Evolutionary conservation across 2,113 vertebrate genomes (phyloP).

Genomic region (Colossoma macropomum): DNA sequence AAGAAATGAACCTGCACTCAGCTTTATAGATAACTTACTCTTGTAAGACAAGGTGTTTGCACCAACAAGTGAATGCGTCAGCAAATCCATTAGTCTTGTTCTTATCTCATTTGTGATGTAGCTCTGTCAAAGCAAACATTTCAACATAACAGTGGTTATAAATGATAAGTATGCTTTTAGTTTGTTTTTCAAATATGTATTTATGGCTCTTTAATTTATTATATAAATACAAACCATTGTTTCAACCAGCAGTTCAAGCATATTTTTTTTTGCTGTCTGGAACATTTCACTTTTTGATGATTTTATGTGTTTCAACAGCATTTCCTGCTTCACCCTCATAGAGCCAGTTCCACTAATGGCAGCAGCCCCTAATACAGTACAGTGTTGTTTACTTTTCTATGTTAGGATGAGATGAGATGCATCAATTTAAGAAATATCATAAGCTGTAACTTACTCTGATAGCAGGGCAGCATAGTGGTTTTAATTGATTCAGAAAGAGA

Average conservation of each 20-base stretch:
- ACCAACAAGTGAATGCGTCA: no score
- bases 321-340: background rate
- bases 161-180: no score
- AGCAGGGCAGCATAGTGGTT: constrained; percentile 49
- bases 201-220: no score
- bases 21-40: no score
- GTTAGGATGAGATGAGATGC: background rate
- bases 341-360: background rate
- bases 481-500: constrained; percentile 47
- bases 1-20: no score
- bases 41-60: no score
- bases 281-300: background rate
- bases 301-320: background rate
- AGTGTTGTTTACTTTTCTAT: background rate
- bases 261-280: background rate
- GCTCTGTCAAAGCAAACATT: no score
- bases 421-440: background rate
- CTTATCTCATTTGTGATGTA: no score
- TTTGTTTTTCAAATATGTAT: no score
- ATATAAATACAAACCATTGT: constrained; percentile 14
- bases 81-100: no score
- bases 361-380: background rate
- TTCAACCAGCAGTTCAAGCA: background rate
- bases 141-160: no score
- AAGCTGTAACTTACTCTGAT: constrained; percentile 44